These are phyloP conservation scores for Nephotettix cincticeps DNA, from an alignment of 1,140 invertebrate species.

Conservation along the genomic window DNA sequence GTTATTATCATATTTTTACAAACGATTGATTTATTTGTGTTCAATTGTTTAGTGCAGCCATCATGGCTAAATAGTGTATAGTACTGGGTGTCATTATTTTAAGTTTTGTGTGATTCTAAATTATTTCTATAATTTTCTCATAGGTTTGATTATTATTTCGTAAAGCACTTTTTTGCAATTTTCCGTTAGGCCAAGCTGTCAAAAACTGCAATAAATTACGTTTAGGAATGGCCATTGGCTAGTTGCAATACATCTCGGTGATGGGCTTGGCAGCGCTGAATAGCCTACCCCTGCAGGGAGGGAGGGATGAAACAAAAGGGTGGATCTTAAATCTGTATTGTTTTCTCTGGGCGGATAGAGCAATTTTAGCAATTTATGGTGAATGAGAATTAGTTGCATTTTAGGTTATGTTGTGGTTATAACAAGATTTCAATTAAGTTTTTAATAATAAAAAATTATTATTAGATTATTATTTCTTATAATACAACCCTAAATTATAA, in stretches of 20 bases:
- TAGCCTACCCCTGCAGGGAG: conserved; percentile 21
- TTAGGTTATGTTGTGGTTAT: not conserved
- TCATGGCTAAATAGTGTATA: conserved; percentile 39
- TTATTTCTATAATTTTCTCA: not conserved
- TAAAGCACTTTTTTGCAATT: not conserved
- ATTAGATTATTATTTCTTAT: too few species aligned
- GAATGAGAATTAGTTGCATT: not conserved
- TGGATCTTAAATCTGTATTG: conserved; percentile 18
- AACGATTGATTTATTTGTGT: not conserved
- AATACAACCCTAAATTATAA: too few species aligned
- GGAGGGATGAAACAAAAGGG: conserved; percentile 26
- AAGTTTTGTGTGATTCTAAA: not conserved
- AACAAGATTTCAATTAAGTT: not conserved
- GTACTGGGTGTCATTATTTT: conserved; percentile 30
- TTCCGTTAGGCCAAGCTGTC: not conserved
- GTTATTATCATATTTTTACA: not conserved
- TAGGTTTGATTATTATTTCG: not conserved
- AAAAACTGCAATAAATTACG: too few species aligned
- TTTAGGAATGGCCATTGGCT: conserved; percentile 16
- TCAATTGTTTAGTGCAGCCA: conserved; percentile 36
- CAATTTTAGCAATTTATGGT: too few species aligned
- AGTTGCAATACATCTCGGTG: conserved; percentile 24
- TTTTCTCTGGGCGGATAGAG: not conserved
- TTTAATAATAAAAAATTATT: not conserved
- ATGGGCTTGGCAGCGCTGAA: conserved; percentile 25